Conservation (phyloP, 2,797 vertebrate species). For the Eulemur rubriventer region DNA sequence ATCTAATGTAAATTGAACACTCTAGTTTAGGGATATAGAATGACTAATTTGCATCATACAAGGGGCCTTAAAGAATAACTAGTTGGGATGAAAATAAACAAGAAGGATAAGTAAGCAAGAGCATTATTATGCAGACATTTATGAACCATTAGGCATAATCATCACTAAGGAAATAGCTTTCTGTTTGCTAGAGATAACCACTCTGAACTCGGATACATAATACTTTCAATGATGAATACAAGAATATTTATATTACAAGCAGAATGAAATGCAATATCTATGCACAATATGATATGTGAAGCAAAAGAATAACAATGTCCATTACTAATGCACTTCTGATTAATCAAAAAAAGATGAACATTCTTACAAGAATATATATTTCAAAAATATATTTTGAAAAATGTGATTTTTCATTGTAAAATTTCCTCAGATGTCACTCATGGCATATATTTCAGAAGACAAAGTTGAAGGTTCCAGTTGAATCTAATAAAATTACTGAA, state of each 20-base stretch:
- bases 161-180: slow-evolving; percentile 60
- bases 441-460: not conserved
- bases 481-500: slow-evolving; percentile 29
- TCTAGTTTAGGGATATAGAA: not conserved
- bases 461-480: not conserved
- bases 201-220: slow-evolving; percentile 57
- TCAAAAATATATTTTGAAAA: slow-evolving; percentile 31
- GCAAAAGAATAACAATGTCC: slow-evolving; percentile 50
- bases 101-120: slow-evolving; percentile 62
- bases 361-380: slow-evolving; percentile 20
- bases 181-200: slow-evolving; percentile 67
- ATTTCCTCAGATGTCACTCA: not conserved
- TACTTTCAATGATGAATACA: slow-evolving; percentile 54
- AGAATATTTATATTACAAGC: slow-evolving; percentile 48
- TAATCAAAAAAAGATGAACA: slow-evolving; percentile 44
- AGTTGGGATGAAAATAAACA: slow-evolving; percentile 62
- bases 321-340: slow-evolving; percentile 12
- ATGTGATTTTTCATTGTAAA: not conserved
- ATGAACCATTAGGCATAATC: slow-evolving; percentile 64
- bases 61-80: slow-evolving; percentile 50
- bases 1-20: slow-evolving; percentile 50
- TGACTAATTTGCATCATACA: slow-evolving; percentile 42
- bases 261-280: slow-evolving; percentile 21
- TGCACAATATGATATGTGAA: not conserved
- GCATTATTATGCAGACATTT: slow-evolving; percentile 70